Base-by-base conservation (phyloP, 2,113 vertebrate species). In the Siphamia tubifer region DNA sequence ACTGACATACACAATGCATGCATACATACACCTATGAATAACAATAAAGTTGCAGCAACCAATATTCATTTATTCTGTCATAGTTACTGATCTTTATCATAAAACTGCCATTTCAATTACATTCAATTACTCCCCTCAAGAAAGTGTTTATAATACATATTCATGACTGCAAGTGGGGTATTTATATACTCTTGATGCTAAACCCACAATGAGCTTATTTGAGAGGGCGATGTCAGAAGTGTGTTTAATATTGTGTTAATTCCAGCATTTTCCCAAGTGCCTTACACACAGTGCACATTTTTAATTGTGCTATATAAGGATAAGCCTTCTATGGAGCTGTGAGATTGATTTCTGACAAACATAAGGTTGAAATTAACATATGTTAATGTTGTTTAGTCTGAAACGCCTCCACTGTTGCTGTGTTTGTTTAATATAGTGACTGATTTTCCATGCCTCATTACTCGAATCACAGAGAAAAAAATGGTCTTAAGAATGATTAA, bases 71-170 rank as follows among this genome's bases (percentile, higher is more conserved):
- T 17, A 8, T 53, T 66, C 39, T 34, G 6, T 34, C 13, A 31
- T 36, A 48, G 58, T 57, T 73, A 34, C 34, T 28, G 48, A 10
- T 15, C 44, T 45, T 24, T 16, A 19, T 24, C 34, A 36, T 39
- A 19, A 39, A 56, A 36, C 44, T 1, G 8, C n/a, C 21, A 39
- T 10, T 51, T 47, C 21, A 39, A 11, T 51, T 47, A 64, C 56
- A 39, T 55, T 42, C 66, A 71, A 54, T 78, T 58, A 58, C 49
- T 52, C 28, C 49, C 44, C 42, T 48, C 25, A 28, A 77, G 28
- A 77, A 53, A 55, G 39, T 48, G 27, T 5, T 17, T 36, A 28
- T 51, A 49, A 70, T 70, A 20, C 60, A 17, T 8, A 38, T 45
- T 53, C 48, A 38, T 39, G 53, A 28, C 38, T 43, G 15, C 17